Base-by-base conservation (phyloP, 2,113 vertebrate genomes). In the Nothoprocta pentlandii region DNA sequence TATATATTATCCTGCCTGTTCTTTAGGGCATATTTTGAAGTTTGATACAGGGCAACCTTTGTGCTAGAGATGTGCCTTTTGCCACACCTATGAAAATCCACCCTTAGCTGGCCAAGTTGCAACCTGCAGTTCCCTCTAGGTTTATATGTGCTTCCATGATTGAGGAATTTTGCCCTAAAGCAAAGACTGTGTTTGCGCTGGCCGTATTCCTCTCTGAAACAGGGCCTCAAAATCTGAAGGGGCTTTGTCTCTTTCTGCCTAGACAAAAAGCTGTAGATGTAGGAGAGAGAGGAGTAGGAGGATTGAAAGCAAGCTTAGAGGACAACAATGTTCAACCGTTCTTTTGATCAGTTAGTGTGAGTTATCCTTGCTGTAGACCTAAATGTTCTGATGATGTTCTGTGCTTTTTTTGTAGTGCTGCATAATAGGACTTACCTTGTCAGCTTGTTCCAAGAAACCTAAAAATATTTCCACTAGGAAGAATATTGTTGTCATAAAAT, bases 11-110 rank as follows among this genome's bases (percentile, higher is more conserved):
- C 41, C 34, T 85, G 85, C 78, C 94, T 80, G 20, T 87, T 90
- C 95, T 92, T 88, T 64, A 95, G 93, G 94, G 95, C 80, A 92
- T 86, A 88, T 94, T 94, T 96, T 94, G 92, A 91, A 91, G 94
- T 92, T 68, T 95, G 96, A 95, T 96, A 90, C 39, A 92, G 91
- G 85, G 64, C 87, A 94, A 90, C 92, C 87, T 94, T 97, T 95
- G 87, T 96, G 87, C 81, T 82, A 73, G 74, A 92, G 90, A 91
- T 93, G 89, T 85, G 36, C 62, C 78, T 95, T 89, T 93, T 91
- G 59, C 89, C 87, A 81, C 87, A 82, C 91, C 94, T 78, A 6
- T 78, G 82, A 93, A 86, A 95, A 97, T 94, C 76, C 64, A 94
- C 76, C 75, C 51, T 61, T 56, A 83, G 7, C n/a, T 79, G 66